phyloP scores from a whole-genome alignment of 2,888 invertebrate species.

The Cepaea hortensis region DNA sequence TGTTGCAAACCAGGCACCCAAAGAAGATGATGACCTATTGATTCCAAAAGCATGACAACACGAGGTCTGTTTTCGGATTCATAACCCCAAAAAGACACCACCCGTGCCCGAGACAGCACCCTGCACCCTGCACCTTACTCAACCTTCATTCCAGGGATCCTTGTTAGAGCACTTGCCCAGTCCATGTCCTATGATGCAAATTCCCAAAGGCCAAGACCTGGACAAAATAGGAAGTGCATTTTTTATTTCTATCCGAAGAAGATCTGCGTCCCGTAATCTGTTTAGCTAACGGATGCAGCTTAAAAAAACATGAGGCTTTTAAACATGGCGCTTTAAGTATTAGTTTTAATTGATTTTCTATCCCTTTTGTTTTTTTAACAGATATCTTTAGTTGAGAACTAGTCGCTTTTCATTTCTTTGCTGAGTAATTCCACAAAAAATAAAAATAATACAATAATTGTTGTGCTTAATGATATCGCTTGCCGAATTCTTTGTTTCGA shows the following conservation, averaged over 20 bases:
- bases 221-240: background rate
- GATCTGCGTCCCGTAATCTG: slow-evolving; percentile 20
- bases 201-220: slow-evolving; percentile 11
- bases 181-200: background rate
- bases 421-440: background rate
- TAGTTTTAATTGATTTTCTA: slow-evolving; percentile 24
- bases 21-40: too few species aligned
- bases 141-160: too few species aligned
- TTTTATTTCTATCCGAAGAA: background rate
- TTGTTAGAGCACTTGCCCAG: background rate
- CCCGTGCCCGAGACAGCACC: too few species aligned
- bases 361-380: background rate
- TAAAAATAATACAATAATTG: background rate
- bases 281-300: slow-evolving; percentile 25
- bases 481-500: background rate
- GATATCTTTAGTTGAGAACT: background rate
- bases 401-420: background rate
- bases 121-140: too few species aligned
- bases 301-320: background rate
- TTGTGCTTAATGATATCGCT: background rate
- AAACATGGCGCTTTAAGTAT: slow-evolving; percentile 23
- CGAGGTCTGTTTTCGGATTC: too few species aligned
- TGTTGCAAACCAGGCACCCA: too few species aligned
- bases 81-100: too few species aligned
- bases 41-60: too few species aligned